Base-by-base conservation (phyloP, 1,140 invertebrate species). In the Pachypeltis micranthus region DNA sequence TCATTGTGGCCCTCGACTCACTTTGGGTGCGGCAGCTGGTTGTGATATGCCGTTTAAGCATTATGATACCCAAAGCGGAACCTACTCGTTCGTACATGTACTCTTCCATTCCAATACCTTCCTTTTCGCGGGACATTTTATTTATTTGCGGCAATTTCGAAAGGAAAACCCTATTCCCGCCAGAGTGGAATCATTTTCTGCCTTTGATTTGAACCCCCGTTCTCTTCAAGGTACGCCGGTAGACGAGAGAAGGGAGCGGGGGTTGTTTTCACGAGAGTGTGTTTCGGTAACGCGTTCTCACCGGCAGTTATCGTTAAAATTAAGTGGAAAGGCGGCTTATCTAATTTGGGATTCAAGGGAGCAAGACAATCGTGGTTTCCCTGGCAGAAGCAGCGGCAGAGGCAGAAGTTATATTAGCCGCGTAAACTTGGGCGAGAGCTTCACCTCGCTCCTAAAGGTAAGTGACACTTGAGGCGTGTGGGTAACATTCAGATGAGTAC, bases 141-240 rank as follows among this genome's bases (percentile, higher is more conserved):
- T 59, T 59, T 59, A 59, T 59, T 59, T 59, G n/a, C 57, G 16
- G 57, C 57, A 59, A 59, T 59, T 23, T 31, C 44, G 24, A 47
- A 19, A 25, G 19, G 57, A 28, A 28, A 59, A 29, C 29, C 57
- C 25, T 29, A 28, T 31, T 16, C 57, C 29, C 27, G 3, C 31
- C 57, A 23, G 44, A 47, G n/a, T 19, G 24, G 25, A 23, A 31
- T 29, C 29, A 59, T 59, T 31, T n/a, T 25, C 26, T 31, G 2
- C 25, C 29, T 29, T n/a, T n/a, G n/a, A n/a, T n/a, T n/a, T n/a
- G n/a, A 39, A 39, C 34, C 34, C 34, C 34, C 34, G n/a, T n/a
- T n/a, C n/a, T n/a, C n/a, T n/a, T n/a, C n/a, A n/a, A n/a, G n/a
- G n/a, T n/a, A n/a, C n/a, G n/a, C n/a, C n/a, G n/a, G n/a, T n/a